Base-by-base conservation (phyloP, 2,888 invertebrate species). In the Brassicogethes aeneus region DNA sequence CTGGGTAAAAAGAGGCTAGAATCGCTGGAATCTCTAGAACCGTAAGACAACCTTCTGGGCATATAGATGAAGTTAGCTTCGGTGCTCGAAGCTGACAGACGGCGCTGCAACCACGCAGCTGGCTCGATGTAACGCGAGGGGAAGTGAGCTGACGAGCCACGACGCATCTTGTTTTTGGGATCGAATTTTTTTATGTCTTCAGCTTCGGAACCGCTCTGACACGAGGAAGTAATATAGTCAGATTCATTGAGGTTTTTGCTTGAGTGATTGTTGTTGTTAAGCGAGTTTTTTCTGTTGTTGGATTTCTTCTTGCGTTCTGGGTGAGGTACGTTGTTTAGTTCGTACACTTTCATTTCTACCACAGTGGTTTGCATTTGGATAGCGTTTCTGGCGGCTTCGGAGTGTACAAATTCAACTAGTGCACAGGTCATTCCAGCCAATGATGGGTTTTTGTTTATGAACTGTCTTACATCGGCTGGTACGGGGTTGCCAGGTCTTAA, bases 381-480 rank as follows among this genome's bases (percentile, higher is more conserved):
- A 0, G 94, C 92, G 43, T 80, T 80, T 53, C 89, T 77, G 0
- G 94, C 94, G 10, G 85, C 79, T 51, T 89, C 87, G 1, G 90
- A 88, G 52, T 85, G 81, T 38, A 89, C 85, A 64, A 91, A 95
- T 70, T 95, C 94, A 30, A 94, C 83, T 54, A 94, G 73, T 12
- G 93, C 94, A 66, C 89, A 90, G 62, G 90, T 82, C 70, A 85
- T 80, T 56, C 84, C 84, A 50, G 84, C 85, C 62, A 93, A 75
- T 60, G 88, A 89, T 15, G 92, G 91, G 61, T 91, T 88, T 62
- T 91, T 92, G 60, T 86, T 85, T 57, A 91, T 82, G 64, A 92
- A 90, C 65, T 88, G 89, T 42, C 92, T 79, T 15, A 93, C 86
- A 68, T 94, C 93, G 2, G 89, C 85, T 2, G 94, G 93, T 39